Evolutionary conservation across 2,888 invertebrate genomes (phyloP).

Genomic region (Ceratothoa steindachneri): DNA sequence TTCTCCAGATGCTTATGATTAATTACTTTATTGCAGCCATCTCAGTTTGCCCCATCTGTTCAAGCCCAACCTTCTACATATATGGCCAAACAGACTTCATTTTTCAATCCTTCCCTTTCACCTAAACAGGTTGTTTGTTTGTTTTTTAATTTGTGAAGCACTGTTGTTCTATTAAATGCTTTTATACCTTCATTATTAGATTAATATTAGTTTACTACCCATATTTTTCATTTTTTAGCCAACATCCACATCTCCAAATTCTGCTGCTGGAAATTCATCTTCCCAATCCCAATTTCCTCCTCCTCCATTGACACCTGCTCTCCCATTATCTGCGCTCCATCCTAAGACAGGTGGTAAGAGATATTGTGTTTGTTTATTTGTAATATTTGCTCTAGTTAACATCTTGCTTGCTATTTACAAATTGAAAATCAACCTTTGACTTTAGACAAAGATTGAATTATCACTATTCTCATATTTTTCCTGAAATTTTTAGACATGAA

Average conservation of each 20-base stretch:
- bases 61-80: conserved; percentile 32
- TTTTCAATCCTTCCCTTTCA: conserved; percentile 20
- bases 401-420: no score
- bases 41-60: conserved; percentile 43
- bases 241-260: neutral
- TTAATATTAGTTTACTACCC: neutral
- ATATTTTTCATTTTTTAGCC: neutral
- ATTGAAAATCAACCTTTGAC: no score
- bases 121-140: neutral
- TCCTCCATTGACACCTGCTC: neutral
- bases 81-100: conserved; percentile 10
- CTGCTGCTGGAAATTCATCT: neutral
- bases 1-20: no score
- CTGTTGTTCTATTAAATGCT: neutral
- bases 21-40: conserved; percentile 25
- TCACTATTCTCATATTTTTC: no score
- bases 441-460: no score
- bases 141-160: neutral
- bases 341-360: neutral
- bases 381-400: no score
- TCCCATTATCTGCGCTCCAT: neutral
- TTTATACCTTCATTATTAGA: no score
- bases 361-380: neutral
- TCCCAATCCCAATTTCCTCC: neutral
- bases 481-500: no score